phyloP scores from a whole-genome alignment of 2,797 vertebrate species.

The Lagodon rhomboides region DNA sequence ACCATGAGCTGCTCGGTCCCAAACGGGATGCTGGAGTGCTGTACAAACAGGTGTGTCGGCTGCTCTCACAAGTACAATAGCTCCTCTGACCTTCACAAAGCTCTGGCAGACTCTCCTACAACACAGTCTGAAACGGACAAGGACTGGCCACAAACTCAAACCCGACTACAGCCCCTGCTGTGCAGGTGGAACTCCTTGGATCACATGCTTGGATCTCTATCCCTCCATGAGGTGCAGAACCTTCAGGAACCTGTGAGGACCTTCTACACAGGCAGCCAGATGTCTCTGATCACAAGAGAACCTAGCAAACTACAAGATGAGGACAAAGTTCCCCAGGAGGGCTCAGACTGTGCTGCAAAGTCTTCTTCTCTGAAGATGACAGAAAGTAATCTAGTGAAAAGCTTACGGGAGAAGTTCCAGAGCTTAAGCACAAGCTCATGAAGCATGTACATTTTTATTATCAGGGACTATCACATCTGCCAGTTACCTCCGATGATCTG shows the following conservation, averaged over 20 bases:
- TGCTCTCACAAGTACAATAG: conserved; percentile 59
- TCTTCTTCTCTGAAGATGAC: conserved; percentile 68
- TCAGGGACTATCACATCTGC: conserved; percentile 30
- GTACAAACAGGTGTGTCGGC: conserved; percentile 35
- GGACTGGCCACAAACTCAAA: conserved; percentile 49
- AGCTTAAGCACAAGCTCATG: conserved; percentile 85
- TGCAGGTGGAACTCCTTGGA: conserved; percentile 80
- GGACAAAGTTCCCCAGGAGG: conserved; percentile 42
- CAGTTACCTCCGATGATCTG: background rate
- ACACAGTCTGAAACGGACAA: conserved; percentile 11
- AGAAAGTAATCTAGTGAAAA: conserved; percentile 88
- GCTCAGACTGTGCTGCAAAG: conserved; percentile 41
- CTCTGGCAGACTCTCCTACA: conserved; percentile 46
- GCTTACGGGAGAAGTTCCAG: conserved; percentile 94
- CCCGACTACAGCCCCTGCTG: conserved; percentile 57
- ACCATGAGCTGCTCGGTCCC: conserved; percentile 83
- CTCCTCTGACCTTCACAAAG: conserved; percentile 51
- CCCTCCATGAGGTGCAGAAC: conserved; percentile 75
- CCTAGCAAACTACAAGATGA: conserved; percentile 41
- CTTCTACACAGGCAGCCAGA: conserved; percentile 76
- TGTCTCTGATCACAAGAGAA: conserved; percentile 56
- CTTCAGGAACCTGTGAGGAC: conserved; percentile 62
- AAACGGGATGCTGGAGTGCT: conserved; percentile 77
- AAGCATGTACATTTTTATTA: conserved; percentile 41
- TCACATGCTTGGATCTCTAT: conserved; percentile 55